Conservation (phyloP, 2,888 invertebrate genomes). For the Amblyteles armatorius region DNA sequence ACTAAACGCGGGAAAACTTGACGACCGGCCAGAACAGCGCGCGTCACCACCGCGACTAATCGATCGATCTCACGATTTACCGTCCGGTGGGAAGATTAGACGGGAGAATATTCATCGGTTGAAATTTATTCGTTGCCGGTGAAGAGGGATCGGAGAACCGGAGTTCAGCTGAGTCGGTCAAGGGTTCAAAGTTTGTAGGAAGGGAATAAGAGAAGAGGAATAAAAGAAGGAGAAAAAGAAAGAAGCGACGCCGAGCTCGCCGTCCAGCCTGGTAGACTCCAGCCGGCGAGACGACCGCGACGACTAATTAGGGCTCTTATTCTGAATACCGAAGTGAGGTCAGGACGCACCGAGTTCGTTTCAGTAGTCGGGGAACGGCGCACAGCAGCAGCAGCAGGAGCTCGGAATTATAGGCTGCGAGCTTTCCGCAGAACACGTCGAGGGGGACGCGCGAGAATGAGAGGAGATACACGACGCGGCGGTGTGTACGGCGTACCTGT, state of each 20-base stretch:
- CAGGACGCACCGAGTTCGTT: constrained; percentile 39
- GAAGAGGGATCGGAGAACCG: constrained; percentile 53
- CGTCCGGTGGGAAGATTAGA: background rate
- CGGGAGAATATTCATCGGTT: constrained; percentile 43
- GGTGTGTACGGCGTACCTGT: background rate
- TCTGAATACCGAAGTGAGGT: constrained; percentile 62
- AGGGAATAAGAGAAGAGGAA: constrained; percentile 24
- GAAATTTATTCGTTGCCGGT: constrained; percentile 17
- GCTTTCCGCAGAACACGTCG: constrained; percentile 41
- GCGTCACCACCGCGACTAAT: background rate
- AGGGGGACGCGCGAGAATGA: constrained; percentile 38
- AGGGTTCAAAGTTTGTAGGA: constrained; percentile 49
- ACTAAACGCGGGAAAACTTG: constrained; percentile 14
- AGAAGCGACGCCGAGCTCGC: constrained; percentile 40
- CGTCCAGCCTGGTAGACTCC: constrained; percentile 20
- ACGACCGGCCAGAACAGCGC: background rate
- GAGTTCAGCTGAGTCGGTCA: constrained; percentile 36
- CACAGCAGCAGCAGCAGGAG: constrained; percentile 39
- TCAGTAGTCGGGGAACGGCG: constrained; percentile 16
- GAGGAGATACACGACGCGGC: constrained; percentile 19
- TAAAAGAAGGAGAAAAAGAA: constrained; percentile 24
- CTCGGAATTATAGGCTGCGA: constrained; percentile 50
- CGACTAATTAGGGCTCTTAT: constrained; percentile 47
- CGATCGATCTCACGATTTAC: background rate
- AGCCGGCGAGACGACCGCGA: constrained; percentile 28